Conservation (phyloP, 2,888 invertebrate genomes). For the Pegoplata infirma region DNA sequence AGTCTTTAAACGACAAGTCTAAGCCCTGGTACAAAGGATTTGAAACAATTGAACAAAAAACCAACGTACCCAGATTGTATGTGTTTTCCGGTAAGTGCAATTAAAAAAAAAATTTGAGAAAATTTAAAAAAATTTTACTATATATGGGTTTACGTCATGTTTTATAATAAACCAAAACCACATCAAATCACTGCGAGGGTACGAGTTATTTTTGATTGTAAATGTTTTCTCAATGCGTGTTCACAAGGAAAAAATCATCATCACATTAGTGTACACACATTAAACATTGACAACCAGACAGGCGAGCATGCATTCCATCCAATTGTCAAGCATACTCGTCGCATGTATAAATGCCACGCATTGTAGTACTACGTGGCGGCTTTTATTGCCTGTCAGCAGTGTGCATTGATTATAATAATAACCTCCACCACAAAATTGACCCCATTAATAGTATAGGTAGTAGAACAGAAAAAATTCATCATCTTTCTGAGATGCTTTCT, state of each 20-base stretch:
- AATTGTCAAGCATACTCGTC: not conserved
- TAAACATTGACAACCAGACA: not conserved
- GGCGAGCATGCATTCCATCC: constrained; percentile 2
- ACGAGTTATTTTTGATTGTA: constrained; percentile 8
- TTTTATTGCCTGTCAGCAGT: constrained; percentile 6
- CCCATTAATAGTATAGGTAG: constrained; percentile 14
- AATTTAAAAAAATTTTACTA: not conserved
- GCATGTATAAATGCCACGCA: constrained; percentile 53
- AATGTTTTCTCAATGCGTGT: constrained; percentile 2
- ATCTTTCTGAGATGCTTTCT: not conserved
- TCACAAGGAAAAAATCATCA: constrained; percentile 25
- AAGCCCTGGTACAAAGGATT: constrained; percentile 87
- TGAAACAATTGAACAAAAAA: constrained; percentile 83
- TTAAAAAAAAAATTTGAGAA: not conserved
- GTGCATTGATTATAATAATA: constrained; percentile 25
- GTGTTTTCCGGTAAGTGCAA: constrained; percentile 85
- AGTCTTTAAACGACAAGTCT: constrained; percentile 82
- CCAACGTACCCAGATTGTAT: constrained; percentile 86
- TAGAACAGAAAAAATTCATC: not conserved
- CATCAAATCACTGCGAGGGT: not conserved
- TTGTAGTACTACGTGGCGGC: constrained; percentile 62
- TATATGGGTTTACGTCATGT: constrained; percentile 36
- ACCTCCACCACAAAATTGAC: constrained; percentile 15
- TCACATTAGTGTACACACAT: not conserved
- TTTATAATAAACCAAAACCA: not conserved